Evolutionary conservation across 2,888 invertebrate genomes (phyloP).

Genomic region (Glyphotaelius pellucidus): DNA sequence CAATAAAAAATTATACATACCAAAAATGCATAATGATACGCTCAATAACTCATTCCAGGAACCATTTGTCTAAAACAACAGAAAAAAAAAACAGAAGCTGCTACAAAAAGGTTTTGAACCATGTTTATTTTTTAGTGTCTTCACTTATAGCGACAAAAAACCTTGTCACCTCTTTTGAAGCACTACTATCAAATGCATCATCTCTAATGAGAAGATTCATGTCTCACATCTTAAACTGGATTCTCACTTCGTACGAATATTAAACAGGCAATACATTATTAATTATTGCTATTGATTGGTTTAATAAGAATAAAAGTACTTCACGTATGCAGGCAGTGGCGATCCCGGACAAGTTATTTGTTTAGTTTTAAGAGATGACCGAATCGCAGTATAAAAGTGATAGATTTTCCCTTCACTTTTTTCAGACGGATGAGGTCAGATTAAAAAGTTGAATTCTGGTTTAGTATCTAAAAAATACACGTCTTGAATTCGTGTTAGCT

Average conservation of each 20-base stretch:
- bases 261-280: neutral
- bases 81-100: neutral
- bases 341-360: neutral
- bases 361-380: neutral
- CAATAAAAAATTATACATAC: neutral
- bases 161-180: constrained; percentile 13
- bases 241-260: neutral
- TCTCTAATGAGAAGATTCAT: constrained; percentile 20
- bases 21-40: neutral
- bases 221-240: constrained; percentile 17
- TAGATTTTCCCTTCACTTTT: constrained; percentile 24
- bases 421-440: constrained; percentile 25
- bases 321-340: neutral
- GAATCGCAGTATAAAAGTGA: constrained; percentile 8
- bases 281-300: neutral
- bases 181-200: neutral
- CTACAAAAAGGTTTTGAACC: neutral
- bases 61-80: neutral
- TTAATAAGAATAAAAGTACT: neutral
- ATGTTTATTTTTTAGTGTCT: neutral
- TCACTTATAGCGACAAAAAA: neutral
- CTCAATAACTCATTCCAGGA: no score
- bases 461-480: neutral
- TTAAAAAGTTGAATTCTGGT: constrained; percentile 35
- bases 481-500: neutral